Evolutionary conservation across 2,797 vertebrate species (phyloP).

Genomic region (Amblyopsis hoosieri): DNA sequence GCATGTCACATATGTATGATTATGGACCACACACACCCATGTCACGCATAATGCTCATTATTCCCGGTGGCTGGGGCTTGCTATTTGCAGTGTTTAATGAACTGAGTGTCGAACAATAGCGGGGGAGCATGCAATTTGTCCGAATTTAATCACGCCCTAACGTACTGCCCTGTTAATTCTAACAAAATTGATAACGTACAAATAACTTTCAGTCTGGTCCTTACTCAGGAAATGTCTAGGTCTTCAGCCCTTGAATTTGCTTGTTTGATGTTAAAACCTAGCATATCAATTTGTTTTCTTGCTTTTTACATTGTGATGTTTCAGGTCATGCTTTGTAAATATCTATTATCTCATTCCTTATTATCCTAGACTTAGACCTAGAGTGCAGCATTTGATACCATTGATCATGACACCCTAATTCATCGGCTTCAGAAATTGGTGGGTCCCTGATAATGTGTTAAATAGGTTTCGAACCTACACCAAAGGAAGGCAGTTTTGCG

Average conservation of each 20-base stretch:
- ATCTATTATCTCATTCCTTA: too few species aligned
- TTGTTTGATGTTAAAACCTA: constrained; percentile 32
- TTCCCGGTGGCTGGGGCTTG: constrained; percentile 28
- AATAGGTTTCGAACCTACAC: too few species aligned
- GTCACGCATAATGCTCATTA: constrained; percentile 36
- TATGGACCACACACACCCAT: background rate
- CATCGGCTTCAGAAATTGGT: too few species aligned
- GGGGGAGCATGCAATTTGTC: constrained; percentile 53
- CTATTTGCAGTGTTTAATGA: constrained; percentile 43
- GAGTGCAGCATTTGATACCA: too few species aligned
- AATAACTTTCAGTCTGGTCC: constrained; percentile 42
- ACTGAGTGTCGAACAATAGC: constrained; percentile 41
- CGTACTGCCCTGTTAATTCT: constrained; percentile 51
- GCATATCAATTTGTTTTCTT: constrained; percentile 1
- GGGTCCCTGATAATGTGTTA: too few species aligned
- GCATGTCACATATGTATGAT: constrained; percentile 18
- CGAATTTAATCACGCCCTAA: constrained; percentile 57
- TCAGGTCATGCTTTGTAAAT: too few species aligned
- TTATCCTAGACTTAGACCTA: too few species aligned
- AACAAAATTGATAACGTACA: constrained; percentile 57
- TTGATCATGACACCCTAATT: too few species aligned
- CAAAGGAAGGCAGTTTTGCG: too few species aligned
- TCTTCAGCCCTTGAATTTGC: constrained; percentile 52
- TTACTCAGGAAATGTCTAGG: constrained; percentile 50
- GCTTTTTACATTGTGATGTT: background rate